Conservation (phyloP, 2,113 vertebrate species). For the Notothenia coriiceps region DNA sequence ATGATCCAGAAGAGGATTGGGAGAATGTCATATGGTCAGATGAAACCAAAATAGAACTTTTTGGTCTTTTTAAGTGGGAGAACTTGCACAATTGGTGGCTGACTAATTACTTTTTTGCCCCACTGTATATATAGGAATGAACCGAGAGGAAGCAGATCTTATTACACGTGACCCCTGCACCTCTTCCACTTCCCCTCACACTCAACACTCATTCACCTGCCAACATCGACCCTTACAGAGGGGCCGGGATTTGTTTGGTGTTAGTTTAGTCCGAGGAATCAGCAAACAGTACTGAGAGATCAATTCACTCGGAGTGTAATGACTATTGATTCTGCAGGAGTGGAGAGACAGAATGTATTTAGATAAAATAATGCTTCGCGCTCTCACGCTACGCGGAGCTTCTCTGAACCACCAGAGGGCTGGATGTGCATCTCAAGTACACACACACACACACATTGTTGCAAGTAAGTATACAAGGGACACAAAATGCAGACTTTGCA, state of each 20-base stretch:
- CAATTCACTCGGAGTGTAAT: slow-evolving; percentile 75
- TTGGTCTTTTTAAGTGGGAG: too few species aligned
- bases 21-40: too few species aligned
- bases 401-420: slow-evolving; percentile 29
- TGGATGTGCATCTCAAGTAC: slow-evolving; percentile 50
- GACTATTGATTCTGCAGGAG: slow-evolving; percentile 79
- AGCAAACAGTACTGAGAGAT: slow-evolving; percentile 69
- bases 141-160: slow-evolving; percentile 32
- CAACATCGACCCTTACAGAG: slow-evolving; percentile 24
- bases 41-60: too few species aligned
- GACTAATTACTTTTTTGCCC: too few species aligned
- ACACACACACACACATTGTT: slow-evolving; percentile 4
- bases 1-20: too few species aligned
- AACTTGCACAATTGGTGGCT: too few species aligned
- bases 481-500: background rate
- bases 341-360: slow-evolving; percentile 72
- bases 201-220: slow-evolving; percentile 56
- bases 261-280: slow-evolving; percentile 72
- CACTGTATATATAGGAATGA: background rate
- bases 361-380: slow-evolving; percentile 77
- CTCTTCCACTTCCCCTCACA: slow-evolving; percentile 5
- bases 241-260: slow-evolving; percentile 60
- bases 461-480: background rate
- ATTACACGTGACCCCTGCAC: slow-evolving; percentile 51
- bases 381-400: slow-evolving; percentile 43